A percentile compares a stretch with the other conserved stretches of the same genome.
Evolutionary conservation across 2,888 invertebrate genomes (phyloP).

Genomic region (Craniophora ligustri): DNA sequence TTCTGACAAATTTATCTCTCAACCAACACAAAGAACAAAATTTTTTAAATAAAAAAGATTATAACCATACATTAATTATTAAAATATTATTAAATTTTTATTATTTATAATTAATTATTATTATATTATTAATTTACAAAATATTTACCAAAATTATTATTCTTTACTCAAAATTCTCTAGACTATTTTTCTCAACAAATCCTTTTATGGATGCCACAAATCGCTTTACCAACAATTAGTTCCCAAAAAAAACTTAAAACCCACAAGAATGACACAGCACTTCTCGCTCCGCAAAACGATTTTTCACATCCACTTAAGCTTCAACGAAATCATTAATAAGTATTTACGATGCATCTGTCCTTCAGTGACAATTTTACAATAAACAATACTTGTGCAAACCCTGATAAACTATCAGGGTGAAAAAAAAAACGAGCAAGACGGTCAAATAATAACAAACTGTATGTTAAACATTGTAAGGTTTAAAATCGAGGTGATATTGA

Average conservation of each 20-base stretch:
- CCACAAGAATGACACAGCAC: slow-evolving; percentile 52
- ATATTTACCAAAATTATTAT: neutral
- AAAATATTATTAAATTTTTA: too few relatives aligned
- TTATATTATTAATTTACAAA: too few relatives aligned
- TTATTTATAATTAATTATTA: too few relatives aligned
- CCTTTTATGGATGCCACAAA: neutral
- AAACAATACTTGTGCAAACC: slow-evolving; percentile 64
- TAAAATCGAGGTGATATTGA: neutral
- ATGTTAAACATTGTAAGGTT: fast-evolving
- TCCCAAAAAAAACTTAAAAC: slow-evolving; percentile 28
- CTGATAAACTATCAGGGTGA: slow-evolving; percentile 32
- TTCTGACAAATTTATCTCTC: too few relatives aligned
- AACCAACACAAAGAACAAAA: too few relatives aligned
- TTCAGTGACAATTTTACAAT: slow-evolving; percentile 63
- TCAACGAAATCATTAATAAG: slow-evolving; percentile 74
- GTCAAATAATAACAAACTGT: slow-evolving; percentile 3
- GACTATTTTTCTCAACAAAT: neutral
- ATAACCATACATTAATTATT: too few relatives aligned
- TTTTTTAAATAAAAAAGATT: too few relatives aligned
- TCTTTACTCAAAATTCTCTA: neutral
- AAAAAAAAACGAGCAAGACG: slow-evolving; percentile 14
- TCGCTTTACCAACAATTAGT: slow-evolving; percentile 19
- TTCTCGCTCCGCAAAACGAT: slow-evolving; percentile 50
- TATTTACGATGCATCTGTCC: slow-evolving; percentile 78
- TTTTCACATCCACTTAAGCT: slow-evolving; percentile 66